These are phyloP conservation scores for Calliphora vomitoria DNA, from an alignment of 2,888 invertebrate genomes.

Conservation along the genomic window DNA sequence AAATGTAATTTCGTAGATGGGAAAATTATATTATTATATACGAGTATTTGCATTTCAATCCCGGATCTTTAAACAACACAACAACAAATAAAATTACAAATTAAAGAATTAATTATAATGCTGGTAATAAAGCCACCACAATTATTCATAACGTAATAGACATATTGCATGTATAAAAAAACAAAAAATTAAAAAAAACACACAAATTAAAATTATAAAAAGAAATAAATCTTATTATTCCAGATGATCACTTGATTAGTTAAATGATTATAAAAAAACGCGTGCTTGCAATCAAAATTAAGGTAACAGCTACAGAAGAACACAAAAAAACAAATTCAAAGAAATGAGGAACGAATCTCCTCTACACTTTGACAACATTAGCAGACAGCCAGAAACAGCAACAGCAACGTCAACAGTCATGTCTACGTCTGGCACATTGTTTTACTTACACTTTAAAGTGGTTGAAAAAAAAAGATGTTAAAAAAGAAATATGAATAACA, in stretches of 20 bases:
- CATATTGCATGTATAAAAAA: constrained; percentile 3
- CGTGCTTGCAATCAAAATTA: constrained; percentile 72
- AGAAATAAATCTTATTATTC: constrained; percentile 58
- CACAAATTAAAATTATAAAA: constrained; percentile 17
- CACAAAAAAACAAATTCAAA: constrained; percentile 29
- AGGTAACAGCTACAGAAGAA: constrained; percentile 41
- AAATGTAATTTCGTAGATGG: too few species aligned
- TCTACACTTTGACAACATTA: constrained; percentile 17
- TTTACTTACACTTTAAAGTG: constrained; percentile 1
- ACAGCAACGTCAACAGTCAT: constrained; percentile 2
- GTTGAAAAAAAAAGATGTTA: constrained; percentile 1
- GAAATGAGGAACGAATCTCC: constrained; percentile 15
- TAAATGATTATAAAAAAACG: constrained; percentile 49
- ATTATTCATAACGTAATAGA: constrained; percentile 52
- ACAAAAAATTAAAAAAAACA: not conserved
- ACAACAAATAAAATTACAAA: not conserved
- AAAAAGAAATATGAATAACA: constrained; percentile 17
- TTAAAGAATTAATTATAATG: constrained; percentile 44
- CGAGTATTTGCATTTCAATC: not conserved
- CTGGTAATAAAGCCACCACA: constrained; percentile 9
- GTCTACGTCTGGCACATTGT: not conserved
- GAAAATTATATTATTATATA: too few species aligned
- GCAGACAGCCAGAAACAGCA: constrained; percentile 24
- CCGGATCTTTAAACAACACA: constrained; percentile 40
- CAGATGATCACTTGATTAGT: constrained; percentile 63